Conservation (phyloP, 2,797 vertebrate genomes). For the Scarus forsteni region DNA sequence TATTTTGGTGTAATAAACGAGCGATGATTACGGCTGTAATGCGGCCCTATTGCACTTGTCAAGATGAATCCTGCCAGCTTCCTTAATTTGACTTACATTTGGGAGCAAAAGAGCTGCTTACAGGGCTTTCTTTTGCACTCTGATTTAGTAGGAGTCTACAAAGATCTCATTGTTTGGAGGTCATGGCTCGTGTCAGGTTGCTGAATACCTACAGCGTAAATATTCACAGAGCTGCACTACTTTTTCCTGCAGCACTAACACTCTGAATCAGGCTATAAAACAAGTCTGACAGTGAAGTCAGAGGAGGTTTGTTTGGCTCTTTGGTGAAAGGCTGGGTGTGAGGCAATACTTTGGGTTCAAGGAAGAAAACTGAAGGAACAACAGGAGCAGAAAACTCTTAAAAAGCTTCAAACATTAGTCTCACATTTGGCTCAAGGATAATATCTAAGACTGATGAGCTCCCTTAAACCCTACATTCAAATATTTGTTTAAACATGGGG, state of each 20-base stretch:
- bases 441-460: no score
- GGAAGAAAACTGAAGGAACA: neutral
- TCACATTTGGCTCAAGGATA: neutral
- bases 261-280: constrained; percentile 20
- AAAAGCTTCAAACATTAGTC: neutral
- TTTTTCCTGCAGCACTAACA: constrained; percentile 24
- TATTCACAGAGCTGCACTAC: constrained; percentile 37
- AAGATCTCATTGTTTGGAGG: constrained; percentile 71
- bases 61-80: constrained; percentile 46
- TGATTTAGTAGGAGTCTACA: constrained; percentile 59
- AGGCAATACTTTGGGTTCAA: neutral
- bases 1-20: constrained; percentile 50
- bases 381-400: neutral
- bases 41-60: constrained; percentile 65
- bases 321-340: constrained; percentile 5
- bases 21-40: constrained; percentile 51
- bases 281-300: constrained; percentile 13
- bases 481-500: no score
- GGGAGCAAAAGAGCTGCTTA: constrained; percentile 18
- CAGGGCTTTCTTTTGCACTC: constrained; percentile 23
- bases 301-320: constrained; percentile 18
- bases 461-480: no score
- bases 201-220: constrained; percentile 62
- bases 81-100: constrained; percentile 63
- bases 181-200: constrained; percentile 39